phyloP scores from a whole-genome alignment of 2,113 vertebrate genomes.

The Tyto alba region DNA sequence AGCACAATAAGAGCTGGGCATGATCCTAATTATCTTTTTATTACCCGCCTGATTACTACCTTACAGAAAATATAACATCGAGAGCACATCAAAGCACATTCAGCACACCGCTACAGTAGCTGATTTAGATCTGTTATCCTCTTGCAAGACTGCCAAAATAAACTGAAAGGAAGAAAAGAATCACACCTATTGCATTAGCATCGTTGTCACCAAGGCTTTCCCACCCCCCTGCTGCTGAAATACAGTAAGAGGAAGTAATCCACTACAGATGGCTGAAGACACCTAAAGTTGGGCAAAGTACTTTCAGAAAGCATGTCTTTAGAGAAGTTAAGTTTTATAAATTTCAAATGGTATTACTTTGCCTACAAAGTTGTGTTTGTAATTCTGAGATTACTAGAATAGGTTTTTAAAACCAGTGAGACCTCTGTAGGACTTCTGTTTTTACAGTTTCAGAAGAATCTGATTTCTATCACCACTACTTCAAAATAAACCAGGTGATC shows the following conservation, averaged over 20 bases:
- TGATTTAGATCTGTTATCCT: background rate
- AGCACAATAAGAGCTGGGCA: background rate
- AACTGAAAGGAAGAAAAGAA: background rate
- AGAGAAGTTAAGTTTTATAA: background rate
- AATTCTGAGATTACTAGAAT: background rate
- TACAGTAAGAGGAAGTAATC: background rate
- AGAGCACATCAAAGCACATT: background rate
- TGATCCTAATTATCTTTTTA: background rate
- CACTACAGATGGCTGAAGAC: background rate
- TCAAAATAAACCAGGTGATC: background rate
- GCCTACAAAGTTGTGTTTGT: background rate
- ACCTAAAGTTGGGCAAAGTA: background rate
- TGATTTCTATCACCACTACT: background rate
- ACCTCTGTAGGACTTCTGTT: background rate
- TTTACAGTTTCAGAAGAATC: background rate
- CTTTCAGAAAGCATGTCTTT: background rate
- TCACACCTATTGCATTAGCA: background rate
- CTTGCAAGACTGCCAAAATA: conserved; percentile 12
- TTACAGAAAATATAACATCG: background rate
- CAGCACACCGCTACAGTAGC: background rate
- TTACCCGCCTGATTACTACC: background rate
- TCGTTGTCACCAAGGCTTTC: background rate
- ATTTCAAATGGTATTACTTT: background rate
- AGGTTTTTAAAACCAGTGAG: background rate
- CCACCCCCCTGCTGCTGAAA: background rate